Evolutionary conservation across 2,888 invertebrate species (phyloP), one percentile per base, ranked within the genome.

Genomic region (Eilema caniola): DNA sequence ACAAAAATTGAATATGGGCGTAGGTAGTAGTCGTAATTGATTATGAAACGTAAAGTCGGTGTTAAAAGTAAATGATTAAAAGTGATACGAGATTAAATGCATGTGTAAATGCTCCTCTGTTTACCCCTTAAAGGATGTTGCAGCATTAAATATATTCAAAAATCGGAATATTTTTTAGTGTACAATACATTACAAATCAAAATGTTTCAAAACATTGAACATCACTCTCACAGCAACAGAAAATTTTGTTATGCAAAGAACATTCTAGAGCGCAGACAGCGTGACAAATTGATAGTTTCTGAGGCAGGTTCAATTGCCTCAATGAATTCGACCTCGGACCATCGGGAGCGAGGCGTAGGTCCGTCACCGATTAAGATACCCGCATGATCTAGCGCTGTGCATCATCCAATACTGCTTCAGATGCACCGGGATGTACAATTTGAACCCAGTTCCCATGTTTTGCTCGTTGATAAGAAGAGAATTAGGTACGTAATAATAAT

Each of bases 271-370:
- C 53, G 20, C 56, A 41, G 25, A 63, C 37, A 66, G 69, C 60
- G 73, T 74, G 73, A 78, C 79, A 72, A 71, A 53, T 73, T 69
- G 85, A 85, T 86, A 82, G 85, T 83, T 86, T 85, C 85, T 83
- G 81, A 84, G 75, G 64, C 73, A 80, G 82, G 80, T 82, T 86
- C 90, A 93, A 93, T 93, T 93, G 93, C 85, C 85, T 80, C 91
- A 92, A 93, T 93, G 89, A 86, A 92, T 91, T 87, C 86, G 92
- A 92, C 93, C 93, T 93, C 92, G 82, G 66, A 67, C 73, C 73
- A 80, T 82, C 76, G 78, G 75, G 80, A 74, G 64, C 65, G 74
- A 57, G 77, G 53, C 78, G 72, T 61, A 41, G 41, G 66, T 69
- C 56, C 62, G 75, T 77, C 76, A 75, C 68, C 68, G 67, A 75